Base-by-base conservation (phyloP, 2,888 invertebrate genomes). In the Drepanosiphum platanoidis region DNA sequence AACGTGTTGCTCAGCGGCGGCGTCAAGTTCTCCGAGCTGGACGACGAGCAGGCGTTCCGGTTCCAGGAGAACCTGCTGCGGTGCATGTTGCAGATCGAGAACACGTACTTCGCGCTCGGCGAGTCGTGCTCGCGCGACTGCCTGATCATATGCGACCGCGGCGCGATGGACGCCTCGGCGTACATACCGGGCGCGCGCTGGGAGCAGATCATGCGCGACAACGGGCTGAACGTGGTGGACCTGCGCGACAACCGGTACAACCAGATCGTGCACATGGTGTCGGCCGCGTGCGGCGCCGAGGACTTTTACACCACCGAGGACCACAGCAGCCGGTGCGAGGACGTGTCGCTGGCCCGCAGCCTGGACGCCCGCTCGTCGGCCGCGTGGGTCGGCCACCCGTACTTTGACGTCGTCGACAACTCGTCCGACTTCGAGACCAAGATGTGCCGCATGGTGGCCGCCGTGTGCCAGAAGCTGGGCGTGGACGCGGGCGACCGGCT, bases 321-420 rank as follows among this genome's bases (percentile, higher is more conserved):
- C 89, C 98, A 99, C 90, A 94, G 94, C 30, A 96, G 97, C 88
- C 94, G 99, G 22, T 95, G 95, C 0, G 99, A 99, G 90, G 96
- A 95, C 86, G 93, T 99, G 42, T 95, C 94, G 87, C 90, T 96
- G 87, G 99, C 99, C 0, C 92, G 96, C 71, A 94, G 96, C 88
- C 90, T 98, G 88, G 99, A 99, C 90, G 93, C 94, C 89, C 95
- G 95, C 89, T 97, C 98, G 0, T 96, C 98, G 2, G 95, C 97
- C 52, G 96, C 98, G 0, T 99, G 99, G 99, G 94, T 99, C 87
- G 99, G 99, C 0, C 99, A 99, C 91, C 99, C 99, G 0, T 99
- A 99, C 91, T 98, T 98, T 90, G 99, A 99, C 92, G 97, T 99
- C 46, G 96, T 99, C 88, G 99, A 99, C 91, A 99, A 99, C 91